Evolutionary conservation across 2,113 vertebrate species (phyloP), one percentile per base, ranked within the genome.

Genomic region (Odocoileus virginianus): DNA sequence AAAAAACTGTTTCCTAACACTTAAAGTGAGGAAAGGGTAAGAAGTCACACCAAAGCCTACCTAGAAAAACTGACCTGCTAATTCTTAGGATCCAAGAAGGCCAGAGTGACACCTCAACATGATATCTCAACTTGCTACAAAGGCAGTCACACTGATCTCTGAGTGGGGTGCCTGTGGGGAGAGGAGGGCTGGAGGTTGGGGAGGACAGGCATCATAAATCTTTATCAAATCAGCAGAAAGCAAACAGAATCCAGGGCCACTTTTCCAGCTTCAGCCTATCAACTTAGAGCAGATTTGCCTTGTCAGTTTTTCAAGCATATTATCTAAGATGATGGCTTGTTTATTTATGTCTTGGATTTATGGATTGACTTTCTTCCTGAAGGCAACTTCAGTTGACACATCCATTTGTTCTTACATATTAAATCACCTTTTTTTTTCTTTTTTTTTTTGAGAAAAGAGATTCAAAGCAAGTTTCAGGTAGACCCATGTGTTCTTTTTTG

Each of bases 281-380:
- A 54, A 28, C 21, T 61, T 76, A 40, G 88, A 89, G 54, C 16
- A 14, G n/a, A 79, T 94, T 83, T 92, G 40, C 40, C 54, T 40
- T 60, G 40, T 85, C 61, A 57, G 9, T 52, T 76, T 85, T 85
- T 76, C 45, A 96, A 96, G 76, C 89, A 94, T 50, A 17, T 87
- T 87, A 19, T 81, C 64, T 74, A 89, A 87, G 30, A 81, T 86
- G 47, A 47, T 78, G 40, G 52, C 40, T 83, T 96, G 43, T 30
- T 96, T 94, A 88, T 82, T 96, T 81, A 87, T 94, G 17, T 92
- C 57, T 94, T 87, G 76, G 36, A 89, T 94, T 97, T 89, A 61
- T 90, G 81, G 33, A 58, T 78, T 3, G 8, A 60, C 28, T 93
- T 89, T 96, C 40, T 27, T 92, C 33, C 27, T 84, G 55, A 89